Evolutionary conservation across 1,140 invertebrate species (phyloP).

Genomic region (Trissolcus basalis): DNA sequence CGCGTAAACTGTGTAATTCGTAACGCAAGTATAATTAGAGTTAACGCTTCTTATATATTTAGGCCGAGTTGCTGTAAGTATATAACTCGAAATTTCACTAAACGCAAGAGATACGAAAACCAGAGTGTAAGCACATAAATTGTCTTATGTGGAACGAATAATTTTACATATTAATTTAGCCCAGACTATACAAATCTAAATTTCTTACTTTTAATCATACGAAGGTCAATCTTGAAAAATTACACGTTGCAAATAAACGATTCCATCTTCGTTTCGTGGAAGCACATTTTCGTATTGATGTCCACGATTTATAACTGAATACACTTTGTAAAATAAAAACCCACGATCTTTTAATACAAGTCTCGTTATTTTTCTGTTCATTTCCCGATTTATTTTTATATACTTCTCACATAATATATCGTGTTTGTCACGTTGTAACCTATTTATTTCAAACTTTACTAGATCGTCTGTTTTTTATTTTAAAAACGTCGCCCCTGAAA

Average conservation of each 20-base stretch:
- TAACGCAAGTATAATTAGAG: constrained; percentile 42
- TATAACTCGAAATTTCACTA: constrained; percentile 51
- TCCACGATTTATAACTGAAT: no score
- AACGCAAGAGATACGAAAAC: constrained; percentile 32
- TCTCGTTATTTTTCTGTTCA: constrained; percentile 8
- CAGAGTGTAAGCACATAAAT: constrained; percentile 53
- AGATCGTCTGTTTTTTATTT: constrained; percentile 5
- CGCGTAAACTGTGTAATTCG: constrained; percentile 32
- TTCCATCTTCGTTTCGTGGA: no score
- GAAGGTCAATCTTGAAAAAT: no score
- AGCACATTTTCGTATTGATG: no score
- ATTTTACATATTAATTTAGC: constrained; percentile 20
- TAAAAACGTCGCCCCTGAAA: neutral
- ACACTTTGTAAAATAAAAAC: no score
- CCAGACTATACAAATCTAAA: no score
- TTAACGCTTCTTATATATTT: constrained; percentile 51
- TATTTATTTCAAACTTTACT: constrained; percentile 27
- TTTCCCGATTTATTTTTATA: constrained; percentile 27
- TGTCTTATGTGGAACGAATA: constrained; percentile 40
- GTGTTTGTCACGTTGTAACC: constrained; percentile 23
- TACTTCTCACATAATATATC: constrained; percentile 14
- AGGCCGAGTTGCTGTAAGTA: constrained; percentile 20
- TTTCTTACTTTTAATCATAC: no score
- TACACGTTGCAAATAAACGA: no score
- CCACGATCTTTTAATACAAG: neutral